Conservation (phyloP, 1,140 invertebrate species). For the Dreissena polymorpha region DNA sequence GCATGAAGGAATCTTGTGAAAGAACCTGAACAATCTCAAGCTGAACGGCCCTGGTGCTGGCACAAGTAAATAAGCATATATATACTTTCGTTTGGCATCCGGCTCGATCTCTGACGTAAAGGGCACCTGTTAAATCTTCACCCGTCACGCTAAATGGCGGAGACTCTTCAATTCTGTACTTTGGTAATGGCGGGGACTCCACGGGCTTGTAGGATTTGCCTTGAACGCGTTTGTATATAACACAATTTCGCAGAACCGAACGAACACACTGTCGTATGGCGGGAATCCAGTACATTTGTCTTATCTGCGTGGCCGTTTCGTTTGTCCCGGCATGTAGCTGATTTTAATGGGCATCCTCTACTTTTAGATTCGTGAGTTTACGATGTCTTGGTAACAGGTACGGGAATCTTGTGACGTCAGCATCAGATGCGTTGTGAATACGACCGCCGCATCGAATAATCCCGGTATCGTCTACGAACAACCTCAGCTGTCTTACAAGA, state of each 20-base stretch:
- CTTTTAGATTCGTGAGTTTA: constrained; percentile 16
- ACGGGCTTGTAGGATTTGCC: background rate
- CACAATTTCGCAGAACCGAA: background rate
- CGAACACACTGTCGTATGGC: constrained; percentile 6
- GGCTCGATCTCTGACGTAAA: background rate
- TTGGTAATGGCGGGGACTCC: constrained; percentile 8
- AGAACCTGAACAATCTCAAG: constrained; percentile 13
- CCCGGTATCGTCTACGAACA: constrained; percentile 33
- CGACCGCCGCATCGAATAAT: constrained; percentile 44
- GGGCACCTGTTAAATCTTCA: constrained; percentile 19
- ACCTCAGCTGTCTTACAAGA: constrained; percentile 13
- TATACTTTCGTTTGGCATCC: constrained; percentile 6
- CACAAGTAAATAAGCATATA: constrained; percentile 20
- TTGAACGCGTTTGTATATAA: constrained; percentile 5
- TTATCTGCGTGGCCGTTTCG: background rate
- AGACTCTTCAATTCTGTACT: constrained; percentile 8
- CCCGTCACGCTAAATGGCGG: background rate
- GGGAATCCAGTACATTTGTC: constrained; percentile 8
- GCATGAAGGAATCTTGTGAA: constrained; percentile 16
- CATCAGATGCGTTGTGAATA: constrained; percentile 43
- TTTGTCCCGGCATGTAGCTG: background rate
- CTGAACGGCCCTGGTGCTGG: constrained; percentile 5
- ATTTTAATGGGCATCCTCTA: constrained; percentile 19
- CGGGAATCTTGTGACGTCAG: constrained; percentile 36
- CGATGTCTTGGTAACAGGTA: constrained; percentile 50